Evolutionary conservation across 2,888 invertebrate genomes (phyloP), one percentile per base, ranked within the genome.

Genomic region (Volucella bombylans): DNA sequence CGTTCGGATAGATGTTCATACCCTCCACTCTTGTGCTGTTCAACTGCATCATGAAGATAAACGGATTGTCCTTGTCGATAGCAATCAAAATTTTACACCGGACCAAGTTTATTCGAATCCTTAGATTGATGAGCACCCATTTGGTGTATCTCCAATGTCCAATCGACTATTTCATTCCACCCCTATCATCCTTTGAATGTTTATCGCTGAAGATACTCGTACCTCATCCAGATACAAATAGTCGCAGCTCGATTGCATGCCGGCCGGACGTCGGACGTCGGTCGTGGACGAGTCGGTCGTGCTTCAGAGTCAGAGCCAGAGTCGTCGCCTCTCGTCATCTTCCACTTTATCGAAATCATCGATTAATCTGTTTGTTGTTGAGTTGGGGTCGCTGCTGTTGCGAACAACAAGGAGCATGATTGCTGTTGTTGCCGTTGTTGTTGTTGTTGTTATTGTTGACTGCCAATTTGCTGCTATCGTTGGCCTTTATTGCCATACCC

Each of bases 341-440:
- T 85, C 76, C 67, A 81, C 72, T 85, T 77, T 62, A 85, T 85
- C 85, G 85, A 50, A 81, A 85, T 81, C 85, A 77, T 85, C 85
- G 85, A 85, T 85, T 85, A 85, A 85, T 85, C 81, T 81, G 85
- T 81, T 85, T 85, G 81, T 62, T 72, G 74, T 69, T 57, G 82
- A 67, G 52, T 82, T 62, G 49, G 69, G 18, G 31, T 31, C 39
- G 74, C 73, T 80, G 61, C 71, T 61, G 65, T 59, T 72, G 61
- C 81, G 76, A 85, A 76, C 81, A 76, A 68, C 76, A 76, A 76
- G 76, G 62, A 74, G 73, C 68, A 43, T 41, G n/a, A 14, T 45
- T n/a, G 15, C 31, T 31, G 18, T 2, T 23, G 18, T 2, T 23
- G 18, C 2, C 2, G 18, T 57, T 45, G 57, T 65, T 77, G 76